Base-by-base conservation (phyloP, 2,113 vertebrate genomes). In the Cercocebus atys region DNA sequence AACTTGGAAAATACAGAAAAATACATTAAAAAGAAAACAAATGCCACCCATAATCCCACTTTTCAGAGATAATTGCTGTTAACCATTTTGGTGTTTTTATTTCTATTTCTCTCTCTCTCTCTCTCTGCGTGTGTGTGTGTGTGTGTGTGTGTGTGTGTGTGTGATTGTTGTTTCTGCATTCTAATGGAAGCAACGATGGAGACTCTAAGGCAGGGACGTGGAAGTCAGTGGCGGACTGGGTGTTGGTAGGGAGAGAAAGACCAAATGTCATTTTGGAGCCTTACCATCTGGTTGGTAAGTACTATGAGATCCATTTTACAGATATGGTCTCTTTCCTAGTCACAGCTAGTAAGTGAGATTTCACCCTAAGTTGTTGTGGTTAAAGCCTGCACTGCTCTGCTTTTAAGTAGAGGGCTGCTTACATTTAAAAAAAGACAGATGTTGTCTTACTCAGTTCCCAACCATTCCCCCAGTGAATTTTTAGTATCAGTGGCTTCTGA, bases 1-100 rank as follows among this genome's bases (percentile, higher is more conserved):
- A 94, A 73, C 32, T 27, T 47, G 32, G 47, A 88, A 84, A 96
- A 89, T 35, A 85, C 13, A 70, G 38, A 80, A 95, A 95, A 86
- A 30, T 68, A 64, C 40, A 43, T 16, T 75, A 50, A 73, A 87
- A 86, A 70, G 18, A 85, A 88, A 94, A 70, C 40, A 52, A 38
- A 78, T 50, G 35, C 84, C 43, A 79, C 10, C 40, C 14, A 40
- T 59, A 76, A 88, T 35, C 6, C 40, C 27, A 80, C 57, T 16
- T 27, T 95, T 92, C 38, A 93, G 86, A 57, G 35, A 66, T 50
- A 73, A 83, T 57, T 93, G 16, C 73, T 78, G 2, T 94, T 75
- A 94, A 61, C 10, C 4, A 83, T 93, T 93, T 66, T 59, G 20
- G 35, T 88, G 8, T 92, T 88, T 57, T 75, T 89, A 84, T 94